These are phyloP conservation scores for Acestrorhynchus altus DNA, from an alignment of 2,797 vertebrate genomes.

Conservation along the genomic window DNA sequence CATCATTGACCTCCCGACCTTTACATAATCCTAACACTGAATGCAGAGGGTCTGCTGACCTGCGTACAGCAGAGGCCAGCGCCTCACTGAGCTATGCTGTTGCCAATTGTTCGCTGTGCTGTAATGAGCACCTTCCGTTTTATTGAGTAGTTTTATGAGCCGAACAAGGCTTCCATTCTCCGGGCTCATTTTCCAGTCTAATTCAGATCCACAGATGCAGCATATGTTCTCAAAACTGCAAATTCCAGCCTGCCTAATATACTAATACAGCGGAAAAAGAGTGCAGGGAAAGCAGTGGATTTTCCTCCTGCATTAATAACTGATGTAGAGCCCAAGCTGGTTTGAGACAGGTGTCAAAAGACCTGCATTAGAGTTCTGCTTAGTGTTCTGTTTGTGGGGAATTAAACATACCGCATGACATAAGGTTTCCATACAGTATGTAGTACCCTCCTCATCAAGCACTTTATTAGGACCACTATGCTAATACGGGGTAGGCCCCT, in stretches of 20 bases:
- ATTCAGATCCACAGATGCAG: neutral
- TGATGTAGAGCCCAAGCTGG: slow-evolving; percentile 12
- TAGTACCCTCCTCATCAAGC: neutral
- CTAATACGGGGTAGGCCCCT: too few species aligned
- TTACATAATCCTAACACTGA: slow-evolving; percentile 33
- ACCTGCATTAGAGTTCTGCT: neutral
- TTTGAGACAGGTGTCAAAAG: slow-evolving; percentile 11
- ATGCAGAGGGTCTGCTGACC: slow-evolving; percentile 34
- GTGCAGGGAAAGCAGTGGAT: neutral
- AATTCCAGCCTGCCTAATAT: neutral
- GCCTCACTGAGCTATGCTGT: slow-evolving; percentile 19
- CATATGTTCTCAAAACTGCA: slow-evolving; percentile 1
- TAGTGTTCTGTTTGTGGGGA: neutral
- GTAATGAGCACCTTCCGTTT: slow-evolving; percentile 12
- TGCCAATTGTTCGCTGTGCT: slow-evolving; percentile 38
- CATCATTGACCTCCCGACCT: slow-evolving; percentile 35
- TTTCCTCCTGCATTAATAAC: neutral
- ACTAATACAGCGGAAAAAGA: neutral
- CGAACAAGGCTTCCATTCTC: neutral
- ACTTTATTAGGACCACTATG: neutral
- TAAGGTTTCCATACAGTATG: too few species aligned
- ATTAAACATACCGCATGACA: neutral
- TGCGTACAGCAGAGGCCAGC: slow-evolving; percentile 16
- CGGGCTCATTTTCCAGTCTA: neutral
- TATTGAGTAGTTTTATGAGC: slow-evolving; percentile 8